Percentiles rank a stretch among this genome's conserved stretches.
phyloP scores from a whole-genome alignment of 2,888 invertebrate genomes.

The Parapristionchus giblindavisi region DNA sequence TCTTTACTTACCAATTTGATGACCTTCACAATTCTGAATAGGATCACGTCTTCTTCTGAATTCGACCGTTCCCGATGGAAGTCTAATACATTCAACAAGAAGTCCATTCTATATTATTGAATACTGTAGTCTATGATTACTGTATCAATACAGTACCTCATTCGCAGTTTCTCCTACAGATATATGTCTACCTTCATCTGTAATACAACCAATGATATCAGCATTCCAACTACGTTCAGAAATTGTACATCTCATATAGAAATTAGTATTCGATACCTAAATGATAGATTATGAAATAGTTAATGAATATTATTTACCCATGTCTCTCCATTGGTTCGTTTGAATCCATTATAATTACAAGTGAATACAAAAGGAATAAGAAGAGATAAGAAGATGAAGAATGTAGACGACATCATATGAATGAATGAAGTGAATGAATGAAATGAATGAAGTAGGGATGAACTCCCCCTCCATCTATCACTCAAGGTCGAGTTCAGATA shows the following conservation, averaged over 20 bases:
- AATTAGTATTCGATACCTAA: constrained; percentile 9
- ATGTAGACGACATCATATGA: background rate
- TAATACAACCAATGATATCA: constrained; percentile 20
- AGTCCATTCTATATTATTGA: background rate
- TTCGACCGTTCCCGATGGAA: constrained; percentile 16
- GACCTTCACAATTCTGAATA: background rate
- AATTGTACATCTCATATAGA: constrained; percentile 22
- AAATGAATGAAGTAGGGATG: too few species aligned
- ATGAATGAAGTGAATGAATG: too few species aligned
- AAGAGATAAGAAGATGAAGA: constrained; percentile 3
- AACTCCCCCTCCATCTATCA: too few species aligned
- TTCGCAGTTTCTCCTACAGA: constrained; percentile 3
- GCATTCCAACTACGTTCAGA: background rate
- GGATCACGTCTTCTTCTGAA: constrained; percentile 1
- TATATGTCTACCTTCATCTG: constrained; percentile 10
- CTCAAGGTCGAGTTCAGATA: too few species aligned
- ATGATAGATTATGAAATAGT: background rate
- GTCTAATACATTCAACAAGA: background rate
- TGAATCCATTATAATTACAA: constrained; percentile 9
- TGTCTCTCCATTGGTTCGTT: constrained; percentile 24
- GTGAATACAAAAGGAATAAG: background rate
- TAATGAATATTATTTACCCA: background rate
- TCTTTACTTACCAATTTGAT: background rate
- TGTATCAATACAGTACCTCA: background rate
- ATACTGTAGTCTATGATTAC: background rate